A percentile compares a stretch with the other conserved stretches of the same genome.
Evolutionary conservation across 2,113 vertebrate genomes (phyloP).

Genomic region (Microcebus ravelobensis): DNA sequence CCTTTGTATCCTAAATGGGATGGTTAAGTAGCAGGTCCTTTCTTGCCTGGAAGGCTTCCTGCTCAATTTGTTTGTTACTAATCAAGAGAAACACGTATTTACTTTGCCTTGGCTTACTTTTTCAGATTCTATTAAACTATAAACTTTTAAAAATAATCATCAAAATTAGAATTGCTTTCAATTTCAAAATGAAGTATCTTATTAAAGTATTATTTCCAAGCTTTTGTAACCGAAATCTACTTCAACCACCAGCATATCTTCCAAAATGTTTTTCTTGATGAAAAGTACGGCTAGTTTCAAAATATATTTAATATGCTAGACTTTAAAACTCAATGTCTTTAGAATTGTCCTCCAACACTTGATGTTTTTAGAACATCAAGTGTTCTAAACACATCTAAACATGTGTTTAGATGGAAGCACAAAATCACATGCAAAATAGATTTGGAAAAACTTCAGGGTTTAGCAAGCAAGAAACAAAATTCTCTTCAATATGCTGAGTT

Average conservation of each 20-base stretch:
- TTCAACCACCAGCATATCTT: neutral
- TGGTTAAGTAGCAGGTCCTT: neutral
- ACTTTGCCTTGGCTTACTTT: neutral
- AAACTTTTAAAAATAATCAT: neutral
- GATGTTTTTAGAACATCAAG: neutral
- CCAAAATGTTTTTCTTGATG: constrained; percentile 1
- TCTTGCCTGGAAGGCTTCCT: neutral
- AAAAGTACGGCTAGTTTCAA: constrained; percentile 5
- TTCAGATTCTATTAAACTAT: constrained; percentile 1
- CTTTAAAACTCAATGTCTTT: constrained; percentile 31
- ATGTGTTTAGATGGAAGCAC: constrained; percentile 21
- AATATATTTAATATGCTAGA: constrained; percentile 13
- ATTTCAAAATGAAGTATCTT: constrained; percentile 51
- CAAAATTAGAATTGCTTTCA: neutral
- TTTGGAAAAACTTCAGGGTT: neutral
- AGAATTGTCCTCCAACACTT: neutral
- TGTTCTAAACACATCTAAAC: too few species aligned
- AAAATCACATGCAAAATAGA: constrained; percentile 40
- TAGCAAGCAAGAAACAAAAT: constrained; percentile 25
- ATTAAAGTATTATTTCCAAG: constrained; percentile 46
- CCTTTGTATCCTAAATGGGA: neutral
- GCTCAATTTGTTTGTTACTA: neutral
- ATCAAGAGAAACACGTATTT: neutral
- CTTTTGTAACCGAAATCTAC: constrained; percentile 23
- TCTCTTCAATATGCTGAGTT: constrained; percentile 9